Conservation (phyloP, 2,888 invertebrate species). For the Caenorhabditis sinica region DNA sequence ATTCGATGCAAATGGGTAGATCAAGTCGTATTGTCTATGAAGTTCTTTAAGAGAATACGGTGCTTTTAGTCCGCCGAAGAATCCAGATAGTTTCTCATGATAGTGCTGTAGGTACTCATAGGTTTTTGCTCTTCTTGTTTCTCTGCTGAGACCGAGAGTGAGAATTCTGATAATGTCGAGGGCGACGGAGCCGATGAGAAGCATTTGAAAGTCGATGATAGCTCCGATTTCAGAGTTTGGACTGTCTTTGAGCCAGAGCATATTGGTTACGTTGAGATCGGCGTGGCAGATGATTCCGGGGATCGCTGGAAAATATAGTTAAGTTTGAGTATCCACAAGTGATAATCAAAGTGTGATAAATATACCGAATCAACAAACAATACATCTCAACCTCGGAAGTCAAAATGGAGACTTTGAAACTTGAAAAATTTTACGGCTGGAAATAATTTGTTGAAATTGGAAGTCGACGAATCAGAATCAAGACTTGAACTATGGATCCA, state of each 20-base stretch:
- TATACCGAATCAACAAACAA: too few relatives aligned
- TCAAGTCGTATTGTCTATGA: conserved; percentile 6
- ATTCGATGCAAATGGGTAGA: conserved; percentile 44
- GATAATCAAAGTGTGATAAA: too few relatives aligned
- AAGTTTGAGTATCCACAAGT: too few relatives aligned
- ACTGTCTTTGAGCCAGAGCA: conserved; percentile 43
- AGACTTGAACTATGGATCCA: too few relatives aligned
- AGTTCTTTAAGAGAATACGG: conserved; percentile 41
- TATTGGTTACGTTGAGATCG: conserved; percentile 53
- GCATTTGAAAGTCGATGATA: conserved; percentile 54
- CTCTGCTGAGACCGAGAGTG: conserved; percentile 25
- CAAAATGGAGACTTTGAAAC: too few relatives aligned
- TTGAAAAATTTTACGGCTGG: too few relatives aligned
- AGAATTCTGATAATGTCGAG: conserved; percentile 50
- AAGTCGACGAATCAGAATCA: too few relatives aligned
- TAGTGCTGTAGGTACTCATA: conserved; percentile 26
- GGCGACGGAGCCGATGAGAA: conserved; percentile 40
- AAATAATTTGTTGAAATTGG: too few relatives aligned
- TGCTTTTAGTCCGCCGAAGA: conserved; percentile 16
- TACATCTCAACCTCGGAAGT: too few relatives aligned
- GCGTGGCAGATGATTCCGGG: conserved; percentile 46
- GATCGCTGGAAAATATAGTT: conserved; percentile 34
- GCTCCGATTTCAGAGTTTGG: conserved; percentile 35
- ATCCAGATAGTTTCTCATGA: neutral
- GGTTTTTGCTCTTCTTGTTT: conserved; percentile 6